Conservation (phyloP, 2,113 vertebrate genomes). For the Coptodon bakossiorum region DNA sequence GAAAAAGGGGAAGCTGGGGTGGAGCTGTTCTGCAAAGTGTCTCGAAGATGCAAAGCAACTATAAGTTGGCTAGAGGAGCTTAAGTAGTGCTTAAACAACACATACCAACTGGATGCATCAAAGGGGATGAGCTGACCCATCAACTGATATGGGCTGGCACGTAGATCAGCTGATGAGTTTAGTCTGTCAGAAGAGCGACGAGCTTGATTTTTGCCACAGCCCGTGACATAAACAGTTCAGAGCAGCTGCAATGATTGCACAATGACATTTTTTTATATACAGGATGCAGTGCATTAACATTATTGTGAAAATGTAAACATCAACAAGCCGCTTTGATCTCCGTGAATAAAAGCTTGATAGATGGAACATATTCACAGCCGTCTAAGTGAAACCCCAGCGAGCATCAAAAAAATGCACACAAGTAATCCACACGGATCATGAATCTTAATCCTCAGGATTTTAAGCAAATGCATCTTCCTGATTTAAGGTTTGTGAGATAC, state of each 20-base stretch:
- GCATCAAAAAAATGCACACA: background rate
- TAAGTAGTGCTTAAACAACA: background rate
- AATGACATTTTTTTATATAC: background rate
- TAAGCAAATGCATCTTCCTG: conserved; percentile 18
- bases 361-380: background rate
- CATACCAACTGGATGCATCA: background rate
- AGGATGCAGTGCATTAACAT: background rate
- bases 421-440: conserved; percentile 30
- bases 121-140: background rate
- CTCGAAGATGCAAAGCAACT: background rate
- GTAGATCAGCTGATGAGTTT: background rate
- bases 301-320: conserved; percentile 13
- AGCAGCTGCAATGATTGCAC: background rate
- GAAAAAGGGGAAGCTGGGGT: background rate
- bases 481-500: conserved; percentile 36
- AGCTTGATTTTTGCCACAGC: background rate
- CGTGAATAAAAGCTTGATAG: background rate
- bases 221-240: background rate
- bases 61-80: background rate
- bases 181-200: background rate
- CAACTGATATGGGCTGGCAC: background rate
- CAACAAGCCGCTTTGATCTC: conserved; percentile 44
- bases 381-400: background rate
- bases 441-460: conserved; percentile 21
- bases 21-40: background rate